phyloP scores from a whole-genome alignment of 2,888 invertebrate species.

The Ormia ochracea region DNA sequence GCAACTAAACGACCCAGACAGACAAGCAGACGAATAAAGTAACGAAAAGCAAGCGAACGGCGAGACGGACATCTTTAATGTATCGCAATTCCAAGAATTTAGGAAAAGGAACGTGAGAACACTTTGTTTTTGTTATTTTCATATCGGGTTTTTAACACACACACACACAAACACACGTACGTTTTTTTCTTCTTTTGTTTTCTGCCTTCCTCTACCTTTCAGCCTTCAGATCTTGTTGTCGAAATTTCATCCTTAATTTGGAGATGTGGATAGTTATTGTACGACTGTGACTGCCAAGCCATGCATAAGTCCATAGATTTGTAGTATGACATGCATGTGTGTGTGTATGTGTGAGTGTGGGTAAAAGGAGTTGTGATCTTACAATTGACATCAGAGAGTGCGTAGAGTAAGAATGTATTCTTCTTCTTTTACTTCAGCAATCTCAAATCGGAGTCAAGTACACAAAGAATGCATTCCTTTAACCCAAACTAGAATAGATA shows the following conservation, averaged over 20 bases:
- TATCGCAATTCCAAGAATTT: constrained; percentile 76
- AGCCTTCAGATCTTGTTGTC: constrained; percentile 41
- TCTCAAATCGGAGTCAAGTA: background rate
- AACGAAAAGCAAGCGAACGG: constrained; percentile 56
- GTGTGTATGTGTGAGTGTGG: background rate
- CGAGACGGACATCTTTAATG: constrained; percentile 75
- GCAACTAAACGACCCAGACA: constrained; percentile 34
- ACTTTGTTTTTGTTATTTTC: constrained; percentile 76
- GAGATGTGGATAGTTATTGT: constrained; percentile 49
- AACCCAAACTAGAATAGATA: too few relatives aligned
- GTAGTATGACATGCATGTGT: background rate
- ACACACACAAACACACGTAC: too few relatives aligned
- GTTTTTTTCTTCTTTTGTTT: background rate
- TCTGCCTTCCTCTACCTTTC: constrained; percentile 15
- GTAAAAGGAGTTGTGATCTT: background rate
- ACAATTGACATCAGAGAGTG: constrained; percentile 35
- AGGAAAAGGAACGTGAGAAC: constrained; percentile 76
- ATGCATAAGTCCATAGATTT: background rate
- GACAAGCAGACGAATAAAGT: constrained; percentile 26
- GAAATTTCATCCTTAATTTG: constrained; percentile 60
- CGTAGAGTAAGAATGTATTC: constrained; percentile 37
- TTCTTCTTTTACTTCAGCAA: background rate
- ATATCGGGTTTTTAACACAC: constrained; percentile 68
- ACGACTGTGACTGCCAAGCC: constrained; percentile 19
- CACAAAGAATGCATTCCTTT: background rate